A percentile compares a stretch with the other conserved stretches of the same genome.
Evolutionary conservation across 2,797 vertebrate species (phyloP).

Genomic region (Melanotaenia trifasciata): DNA sequence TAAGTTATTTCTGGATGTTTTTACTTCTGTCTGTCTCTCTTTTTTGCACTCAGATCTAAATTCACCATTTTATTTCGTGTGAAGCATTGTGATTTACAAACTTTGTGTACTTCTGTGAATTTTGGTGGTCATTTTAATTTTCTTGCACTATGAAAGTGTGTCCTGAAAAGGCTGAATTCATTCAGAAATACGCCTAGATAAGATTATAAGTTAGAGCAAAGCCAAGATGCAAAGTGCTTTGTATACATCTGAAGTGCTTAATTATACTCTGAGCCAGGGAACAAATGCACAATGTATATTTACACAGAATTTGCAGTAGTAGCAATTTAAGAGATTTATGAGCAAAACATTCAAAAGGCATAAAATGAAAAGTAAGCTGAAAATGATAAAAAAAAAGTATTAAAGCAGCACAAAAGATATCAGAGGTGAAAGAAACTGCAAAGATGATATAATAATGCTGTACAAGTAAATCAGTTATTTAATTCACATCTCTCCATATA

Average conservation of each 20-base stretch:
- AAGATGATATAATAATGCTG: background rate
- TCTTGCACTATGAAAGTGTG: constrained; percentile 25
- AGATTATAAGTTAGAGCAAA: constrained; percentile 16
- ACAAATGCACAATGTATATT: constrained; percentile 32
- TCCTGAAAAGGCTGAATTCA: background rate
- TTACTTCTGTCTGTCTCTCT: constrained; percentile 42
- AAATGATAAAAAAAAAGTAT: background rate
- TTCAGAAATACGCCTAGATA: constrained; percentile 15
- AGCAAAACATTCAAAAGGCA: background rate
- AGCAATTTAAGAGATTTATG: background rate
- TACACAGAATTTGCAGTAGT: constrained; percentile 30
- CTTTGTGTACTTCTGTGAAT: constrained; percentile 8
- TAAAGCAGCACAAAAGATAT: constrained; percentile 4
- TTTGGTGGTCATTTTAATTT: constrained; percentile 29
- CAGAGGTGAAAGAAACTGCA: constrained; percentile 2
- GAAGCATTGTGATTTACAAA: constrained; percentile 23
- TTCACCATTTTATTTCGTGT: constrained; percentile 41
- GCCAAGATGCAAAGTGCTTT: constrained; percentile 29
- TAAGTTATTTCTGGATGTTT: constrained; percentile 70
- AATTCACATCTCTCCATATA: constrained; percentile 24
- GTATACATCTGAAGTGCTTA: constrained; percentile 35
- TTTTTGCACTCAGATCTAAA: constrained; percentile 5
- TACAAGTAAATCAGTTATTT: constrained; percentile 1
- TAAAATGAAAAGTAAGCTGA: background rate
- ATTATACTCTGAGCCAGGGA: constrained; percentile 28